Evolutionary conservation across 2,888 invertebrate genomes (phyloP).

Genomic region (Geotrupes spiniger): DNA sequence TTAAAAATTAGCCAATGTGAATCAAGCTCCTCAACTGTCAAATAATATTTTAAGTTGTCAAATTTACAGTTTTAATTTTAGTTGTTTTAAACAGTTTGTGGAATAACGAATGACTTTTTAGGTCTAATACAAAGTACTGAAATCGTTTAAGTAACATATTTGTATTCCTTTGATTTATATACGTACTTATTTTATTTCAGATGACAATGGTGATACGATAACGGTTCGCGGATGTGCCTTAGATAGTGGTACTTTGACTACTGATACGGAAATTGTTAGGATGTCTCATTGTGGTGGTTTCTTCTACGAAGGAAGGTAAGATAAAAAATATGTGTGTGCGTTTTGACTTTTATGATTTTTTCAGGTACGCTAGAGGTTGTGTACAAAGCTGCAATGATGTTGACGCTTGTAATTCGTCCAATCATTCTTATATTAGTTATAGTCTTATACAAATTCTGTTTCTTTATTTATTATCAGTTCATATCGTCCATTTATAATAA

Average conservation of each 20-base stretch:
- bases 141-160: too few species aligned
- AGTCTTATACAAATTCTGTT: neutral
- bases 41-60: too few species aligned
- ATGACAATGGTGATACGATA: conserved; percentile 72
- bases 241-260: conserved; percentile 92
- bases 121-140: too few species aligned
- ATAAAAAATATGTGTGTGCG: conserved; percentile 5
- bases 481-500: neutral
- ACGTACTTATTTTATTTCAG: conserved; percentile 4
- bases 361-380: conserved; percentile 85
- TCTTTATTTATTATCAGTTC: conserved; percentile 1
- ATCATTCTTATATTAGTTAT: neutral
- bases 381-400: conserved; percentile 92
- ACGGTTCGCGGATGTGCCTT: conserved; percentile 92
- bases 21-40: too few species aligned
- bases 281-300: conserved; percentile 98
- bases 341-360: conserved; percentile 28
- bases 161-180: too few species aligned
- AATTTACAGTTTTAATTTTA: too few species aligned
- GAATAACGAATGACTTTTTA: too few species aligned
- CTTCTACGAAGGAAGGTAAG: conserved; percentile 80
- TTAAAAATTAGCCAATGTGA: too few species aligned
- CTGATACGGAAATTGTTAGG: conserved; percentile 93
- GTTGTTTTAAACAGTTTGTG: too few species aligned
- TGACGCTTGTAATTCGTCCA: conserved; percentile 76